Evolutionary conservation across 2,888 invertebrate species (phyloP).

Genomic region (Diaphora mendica): DNA sequence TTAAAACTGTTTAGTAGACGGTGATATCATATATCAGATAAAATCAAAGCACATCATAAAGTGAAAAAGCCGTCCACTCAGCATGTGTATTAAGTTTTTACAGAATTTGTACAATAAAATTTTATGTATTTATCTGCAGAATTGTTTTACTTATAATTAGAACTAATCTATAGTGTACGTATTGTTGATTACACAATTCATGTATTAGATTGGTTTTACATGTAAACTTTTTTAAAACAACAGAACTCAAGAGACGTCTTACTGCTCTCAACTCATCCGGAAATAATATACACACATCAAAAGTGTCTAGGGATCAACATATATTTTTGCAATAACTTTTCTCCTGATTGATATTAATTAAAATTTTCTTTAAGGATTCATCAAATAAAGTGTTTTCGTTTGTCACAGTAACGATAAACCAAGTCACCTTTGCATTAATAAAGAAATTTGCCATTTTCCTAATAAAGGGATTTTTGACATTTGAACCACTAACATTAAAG

Average conservation of each 20-base stretch:
- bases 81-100: neutral
- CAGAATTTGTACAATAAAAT: neutral
- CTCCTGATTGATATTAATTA: no score
- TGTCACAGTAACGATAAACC: no score
- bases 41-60: conserved; percentile 1
- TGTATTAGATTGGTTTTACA: neutral
- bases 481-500: no score
- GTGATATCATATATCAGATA: neutral
- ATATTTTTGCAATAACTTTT: no score
- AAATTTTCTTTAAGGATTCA: no score
- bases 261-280: neutral
- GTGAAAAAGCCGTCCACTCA: neutral
- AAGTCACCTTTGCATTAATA: no score
- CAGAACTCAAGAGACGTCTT: neutral
- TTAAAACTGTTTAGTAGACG: conserved; percentile 1
- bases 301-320: no score
- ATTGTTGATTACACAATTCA: neutral
- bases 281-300: no score
- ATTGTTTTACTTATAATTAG: neutral
- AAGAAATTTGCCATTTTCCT: no score
- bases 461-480: no score
- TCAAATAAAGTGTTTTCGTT: no score
- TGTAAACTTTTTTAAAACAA: neutral
- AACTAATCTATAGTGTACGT: neutral
- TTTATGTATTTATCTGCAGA: neutral